phyloP scores from a whole-genome alignment of 2,888 invertebrate genomes.

The Xylota sylvarum region DNA sequence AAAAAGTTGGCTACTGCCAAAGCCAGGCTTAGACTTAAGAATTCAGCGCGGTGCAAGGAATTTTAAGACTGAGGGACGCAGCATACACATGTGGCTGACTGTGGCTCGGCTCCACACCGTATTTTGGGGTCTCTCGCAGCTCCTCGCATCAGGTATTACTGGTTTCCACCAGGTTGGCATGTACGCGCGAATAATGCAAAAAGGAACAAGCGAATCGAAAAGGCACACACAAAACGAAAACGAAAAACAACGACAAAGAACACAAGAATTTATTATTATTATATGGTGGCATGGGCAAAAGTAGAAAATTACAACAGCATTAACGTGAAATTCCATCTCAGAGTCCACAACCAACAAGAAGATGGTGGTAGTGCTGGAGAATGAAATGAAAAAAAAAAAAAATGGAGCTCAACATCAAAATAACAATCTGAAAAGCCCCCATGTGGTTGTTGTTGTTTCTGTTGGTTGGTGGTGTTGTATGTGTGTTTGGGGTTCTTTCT shows the following conservation, averaged over 20 bases:
- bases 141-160: conserved; percentile 67
- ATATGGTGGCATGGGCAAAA: conserved; percentile 70
- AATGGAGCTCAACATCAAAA: conserved; percentile 67
- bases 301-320: conserved; percentile 72
- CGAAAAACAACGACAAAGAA: conserved; percentile 30
- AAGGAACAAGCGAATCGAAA: conserved; percentile 59
- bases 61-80: conserved; percentile 59
- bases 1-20: conserved; percentile 43
- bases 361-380: conserved; percentile 15
- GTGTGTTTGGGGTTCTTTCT: conserved; percentile 26
- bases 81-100: conserved; percentile 39
- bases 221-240: conserved; percentile 20
- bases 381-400: conserved; percentile 24
- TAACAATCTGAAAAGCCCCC: conserved; percentile 71
- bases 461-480: not conserved
- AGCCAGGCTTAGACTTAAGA: conserved; percentile 61
- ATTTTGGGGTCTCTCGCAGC: conserved; percentile 49
- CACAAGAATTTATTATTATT: conserved; percentile 75
- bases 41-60: conserved; percentile 73
- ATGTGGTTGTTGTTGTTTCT: conserved; percentile 49
- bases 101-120: conserved; percentile 21
- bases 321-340: conserved; percentile 71
- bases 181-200: conserved; percentile 67
- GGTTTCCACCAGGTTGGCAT: conserved; percentile 65
- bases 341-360: conserved; percentile 31